A percentile compares a stretch with the other conserved stretches of the same genome.
Conservation (phyloP, 2,797 vertebrate species). For the Botia almorhae region DNA sequence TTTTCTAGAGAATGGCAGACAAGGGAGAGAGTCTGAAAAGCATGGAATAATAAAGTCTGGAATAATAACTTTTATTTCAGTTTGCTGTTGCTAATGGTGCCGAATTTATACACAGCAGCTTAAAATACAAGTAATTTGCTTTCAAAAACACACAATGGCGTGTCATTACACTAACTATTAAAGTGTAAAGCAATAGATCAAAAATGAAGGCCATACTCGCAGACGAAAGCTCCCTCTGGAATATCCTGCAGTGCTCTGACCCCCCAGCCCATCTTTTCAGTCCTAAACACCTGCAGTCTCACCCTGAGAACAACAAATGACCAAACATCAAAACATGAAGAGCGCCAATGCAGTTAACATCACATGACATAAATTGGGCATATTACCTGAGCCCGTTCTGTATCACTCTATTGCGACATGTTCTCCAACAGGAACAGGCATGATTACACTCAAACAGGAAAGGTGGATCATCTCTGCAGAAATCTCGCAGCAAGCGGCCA, state of each 20-base stretch:
- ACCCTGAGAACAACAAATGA: conserved; percentile 58
- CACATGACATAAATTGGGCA: neutral
- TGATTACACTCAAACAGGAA: conserved; percentile 97
- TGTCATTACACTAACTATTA: neutral
- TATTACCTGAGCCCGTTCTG: conserved; percentile 91
- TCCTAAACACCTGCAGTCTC: conserved; percentile 90
- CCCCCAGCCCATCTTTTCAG: conserved; percentile 92
- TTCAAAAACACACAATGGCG: neutral
- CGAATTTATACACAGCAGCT: neutral
- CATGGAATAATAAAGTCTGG: too few relatives aligned
- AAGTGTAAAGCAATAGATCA: neutral
- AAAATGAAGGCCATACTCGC: conserved; percentile 82
- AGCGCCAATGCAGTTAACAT: neutral
- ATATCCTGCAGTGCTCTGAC: conserved; percentile 91
- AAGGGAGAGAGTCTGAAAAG: too few relatives aligned
- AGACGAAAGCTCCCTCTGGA: conserved; percentile 90
- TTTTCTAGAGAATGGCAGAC: too few relatives aligned
- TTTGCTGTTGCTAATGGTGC: neutral
- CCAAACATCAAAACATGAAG: neutral
- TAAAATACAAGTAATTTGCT: neutral
- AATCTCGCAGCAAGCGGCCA: conserved; percentile 89
- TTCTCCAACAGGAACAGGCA: conserved; percentile 95
- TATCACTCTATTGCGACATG: conserved; percentile 92
- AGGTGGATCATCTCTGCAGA: conserved; percentile 90
- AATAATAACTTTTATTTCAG: neutral